Evolutionary conservation across 2,888 invertebrate genomes (phyloP), one percentile per base, ranked within the genome.

Genomic region (Ferrisia virgata): DNA sequence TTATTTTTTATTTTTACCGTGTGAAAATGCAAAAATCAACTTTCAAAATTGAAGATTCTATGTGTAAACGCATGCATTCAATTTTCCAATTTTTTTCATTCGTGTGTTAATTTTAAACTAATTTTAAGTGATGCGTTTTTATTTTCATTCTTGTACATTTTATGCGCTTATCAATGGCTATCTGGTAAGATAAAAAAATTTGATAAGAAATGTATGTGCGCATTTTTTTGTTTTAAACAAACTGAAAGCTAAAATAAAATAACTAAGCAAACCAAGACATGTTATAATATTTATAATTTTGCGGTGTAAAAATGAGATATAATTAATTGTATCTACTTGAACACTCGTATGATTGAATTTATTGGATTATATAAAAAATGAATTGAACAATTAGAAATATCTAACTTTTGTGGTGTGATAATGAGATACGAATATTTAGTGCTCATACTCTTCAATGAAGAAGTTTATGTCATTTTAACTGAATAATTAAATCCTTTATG

Each of bases 401-500:
- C 53, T n/a, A 8, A 64, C 28, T 64, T 13, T 15, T n/a, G 28
- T 28, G 13, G 25, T 25, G 28, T 18, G 36, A 36, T 76, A 76
- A 76, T 8, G 72, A 76, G 33, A 76, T 13, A 28, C 64, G 64
- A 64, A 64, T 64, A 64, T 15, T 64, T 28, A 76, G 18, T 36
- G 36, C 36, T n/a, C n/a, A n/a, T 76, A 13, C 36, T 36, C n/a
- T 36, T 76, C 18, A 36, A 36, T 76, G 72, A 76, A 64, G 72
- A 76, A 76, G 72, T 76, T 76, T 33, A 76, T 76, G 72, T 76
- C 72, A 36, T 28, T 76, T 22, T 76, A n/a, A 36, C 72, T 76
- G 36, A 76, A 76, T 76, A 76, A 76, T 76, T 76, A 76, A 76
- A 76, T 18, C 72, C 72, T 76, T 76, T 76, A 36, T 53, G 53